Conservation (phyloP, 2,888 invertebrate species). For the Cyaniris semiargus region DNA sequence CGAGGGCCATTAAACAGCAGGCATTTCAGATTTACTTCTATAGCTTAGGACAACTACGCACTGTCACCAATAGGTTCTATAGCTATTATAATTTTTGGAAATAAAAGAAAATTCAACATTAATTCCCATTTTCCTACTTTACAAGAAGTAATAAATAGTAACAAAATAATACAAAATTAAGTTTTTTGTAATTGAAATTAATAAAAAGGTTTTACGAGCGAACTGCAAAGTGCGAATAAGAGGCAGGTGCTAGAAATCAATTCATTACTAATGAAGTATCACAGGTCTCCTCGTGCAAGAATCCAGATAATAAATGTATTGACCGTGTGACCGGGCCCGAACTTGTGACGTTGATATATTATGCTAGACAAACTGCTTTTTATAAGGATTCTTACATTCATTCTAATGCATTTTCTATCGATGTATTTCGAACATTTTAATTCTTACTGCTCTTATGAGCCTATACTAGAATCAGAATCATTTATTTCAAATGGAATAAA, state of each 20-base stretch:
- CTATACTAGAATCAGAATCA: too few relatives aligned
- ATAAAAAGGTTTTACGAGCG: neutral
- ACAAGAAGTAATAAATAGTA: neutral
- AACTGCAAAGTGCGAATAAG: conserved; percentile 7
- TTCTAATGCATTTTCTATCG: conserved; percentile 1
- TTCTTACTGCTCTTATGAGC: neutral
- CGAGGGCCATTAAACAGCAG: neutral
- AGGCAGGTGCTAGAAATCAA: conserved; percentile 31
- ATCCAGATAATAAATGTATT: conserved; percentile 27
- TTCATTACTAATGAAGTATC: conserved; percentile 21
- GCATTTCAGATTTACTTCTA: neutral
- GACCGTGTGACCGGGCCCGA: conserved; percentile 22
- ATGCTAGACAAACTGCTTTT: neutral
- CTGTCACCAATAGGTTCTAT: too few relatives aligned
- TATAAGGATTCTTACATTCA: neutral
- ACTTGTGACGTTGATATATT: conserved; percentile 21
- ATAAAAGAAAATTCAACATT: neutral
- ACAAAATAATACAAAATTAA: too few relatives aligned
- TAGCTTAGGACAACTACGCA: neutral
- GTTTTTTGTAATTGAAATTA: too few relatives aligned
- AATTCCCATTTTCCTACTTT: neutral
- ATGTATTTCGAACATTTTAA: neutral
- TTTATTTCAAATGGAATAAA: neutral
- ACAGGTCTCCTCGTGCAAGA: conserved; percentile 1
- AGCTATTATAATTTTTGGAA: neutral